Evolutionary conservation across 1,140 invertebrate species (phyloP).

Genomic region (Ooceraea biroi): DNA sequence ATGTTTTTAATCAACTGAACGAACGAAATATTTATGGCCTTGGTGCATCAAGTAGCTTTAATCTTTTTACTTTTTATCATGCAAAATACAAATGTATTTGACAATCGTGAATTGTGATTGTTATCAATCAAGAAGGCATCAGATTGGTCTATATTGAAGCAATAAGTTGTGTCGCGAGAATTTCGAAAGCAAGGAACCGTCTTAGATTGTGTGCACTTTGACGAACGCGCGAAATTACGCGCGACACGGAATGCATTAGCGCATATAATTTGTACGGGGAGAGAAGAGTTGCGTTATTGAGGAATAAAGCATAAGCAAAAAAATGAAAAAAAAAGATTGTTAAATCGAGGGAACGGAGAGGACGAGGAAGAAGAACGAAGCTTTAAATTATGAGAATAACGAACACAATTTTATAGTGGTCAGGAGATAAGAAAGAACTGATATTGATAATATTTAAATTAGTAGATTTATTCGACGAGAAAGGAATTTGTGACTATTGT

Average conservation of each 20-base stretch:
- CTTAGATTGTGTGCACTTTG: slow-evolving; percentile 61
- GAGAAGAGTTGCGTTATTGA: slow-evolving; percentile 74
- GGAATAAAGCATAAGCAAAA: slow-evolving; percentile 76
- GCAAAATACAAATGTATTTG: background rate
- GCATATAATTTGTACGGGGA: slow-evolving; percentile 60
- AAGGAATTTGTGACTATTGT: slow-evolving; percentile 85
- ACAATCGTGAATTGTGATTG: background rate
- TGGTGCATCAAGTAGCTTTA: background rate
- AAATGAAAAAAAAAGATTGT: slow-evolving; percentile 71
- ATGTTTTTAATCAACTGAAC: too few species aligned
- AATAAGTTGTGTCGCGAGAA: background rate
- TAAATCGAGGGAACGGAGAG: slow-evolving; percentile 80
- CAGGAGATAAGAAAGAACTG: slow-evolving; percentile 79
- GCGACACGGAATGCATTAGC: slow-evolving; percentile 67
- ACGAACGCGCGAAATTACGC: slow-evolving; percentile 77
- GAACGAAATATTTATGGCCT: background rate
- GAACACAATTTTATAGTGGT: slow-evolving; percentile 82
- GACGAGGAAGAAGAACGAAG: slow-evolving; percentile 83
- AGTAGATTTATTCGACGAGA: slow-evolving; percentile 78
- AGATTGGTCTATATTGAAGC: background rate
- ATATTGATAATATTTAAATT: slow-evolving; percentile 83
- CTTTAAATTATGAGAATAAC: slow-evolving; percentile 84
- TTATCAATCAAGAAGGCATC: background rate
- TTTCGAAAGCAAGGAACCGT: slow-evolving; percentile 1
- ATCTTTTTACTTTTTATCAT: background rate